Base-by-base conservation (phyloP, 2,113 vertebrate species). In the Phylloscopus whistleri region DNA sequence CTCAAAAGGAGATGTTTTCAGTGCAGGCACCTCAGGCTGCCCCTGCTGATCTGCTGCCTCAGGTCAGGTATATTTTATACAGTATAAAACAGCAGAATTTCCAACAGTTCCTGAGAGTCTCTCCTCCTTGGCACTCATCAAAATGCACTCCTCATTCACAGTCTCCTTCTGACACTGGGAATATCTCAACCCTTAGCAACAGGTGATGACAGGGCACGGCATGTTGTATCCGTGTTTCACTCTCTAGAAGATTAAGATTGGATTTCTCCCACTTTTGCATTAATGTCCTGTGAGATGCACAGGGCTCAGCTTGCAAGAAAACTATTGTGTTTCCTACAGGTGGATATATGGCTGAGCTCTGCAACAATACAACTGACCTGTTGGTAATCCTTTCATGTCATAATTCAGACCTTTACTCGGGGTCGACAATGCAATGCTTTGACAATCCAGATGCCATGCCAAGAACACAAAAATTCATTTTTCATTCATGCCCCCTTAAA, bases 151-250 rank as follows among this genome's bases (percentile, higher is more conserved):
- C 80, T 94, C 95, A 89, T 90, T 78, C 92, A 56, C 81, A 85
- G 79, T 7, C 93, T 94, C 52, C 90, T 72, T 56, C 90, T 2
- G 2, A 56, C 94, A 69, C 81, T 43, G 91, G 91, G 91, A 89
- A 78, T 92, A 84, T 72, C 86, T 92, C 92, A 81, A 7, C 94
- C 85, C 95, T 78, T 44, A 87, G 94, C 95, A 95, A 93, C 94
- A 96, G 93, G 94, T 96, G 95, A 81, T 86, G 92, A 87, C 94
- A 94, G 93, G 90, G 86, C 93, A 75, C 24, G 94, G 90, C 92
- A 92, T 62, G 88, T 62, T 94, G 11, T 88, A 96, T 58, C 94
- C 35, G 62, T 89, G 90, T 82, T 90, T 78, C 77, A 23, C 76
- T 51, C 88, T 89, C 92, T 15, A 30, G 73, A 89, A 94, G 83